Base-by-base conservation (phyloP, 2,113 vertebrate genomes). In the Rostratula benghalensis region DNA sequence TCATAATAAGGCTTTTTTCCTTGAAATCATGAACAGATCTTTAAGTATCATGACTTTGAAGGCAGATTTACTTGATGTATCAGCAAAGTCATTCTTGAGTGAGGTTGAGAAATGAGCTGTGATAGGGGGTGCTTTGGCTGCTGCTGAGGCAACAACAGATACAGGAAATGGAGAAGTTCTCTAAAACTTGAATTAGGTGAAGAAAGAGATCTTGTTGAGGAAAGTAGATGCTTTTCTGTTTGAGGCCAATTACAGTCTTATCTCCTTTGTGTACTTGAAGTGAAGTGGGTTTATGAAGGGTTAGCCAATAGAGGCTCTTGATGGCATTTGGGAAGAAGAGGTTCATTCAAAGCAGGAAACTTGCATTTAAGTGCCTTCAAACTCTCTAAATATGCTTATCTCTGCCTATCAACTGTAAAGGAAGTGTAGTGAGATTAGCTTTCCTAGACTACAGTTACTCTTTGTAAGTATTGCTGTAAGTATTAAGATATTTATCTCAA, bases 351-450 rank as follows among this genome's bases (percentile, higher is more conserved):
- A 96, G 91, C 89, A 95, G 89, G 94, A 93, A 94, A 79, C 76
- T 65, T 92, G 45, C 12, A 41, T 84, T 51, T 68, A 70, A 87
- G 94, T 95, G 39, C 45, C 61, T 75, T 78, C 61, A 82, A 94
- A 93, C 60, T 92, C 84, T 94, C 76, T 74, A 89, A 97, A 94
- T 94, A 68, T 82, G 83, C 86, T 94, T 95, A 95, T 96, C 89
- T 50, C 94, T 82, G 53, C 30, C 35, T 82, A 86, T 95, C 81
- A 67, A 53, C 73, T 84, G 33, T 92, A 91, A 78, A 95, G 95
- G 94, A 96, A 95, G 69, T 53, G 69, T 65, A 64, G 81, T 67
- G 89, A 96, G 93, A 94, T 95, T 68, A 92, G 87, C 61, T 63
- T 95, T 97, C 57, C 39, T 89, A 78, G 77, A 89, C 80, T 89